Evolutionary conservation across 2,888 invertebrate species (phyloP).

Genomic region (Diogma glabrata): DNA sequence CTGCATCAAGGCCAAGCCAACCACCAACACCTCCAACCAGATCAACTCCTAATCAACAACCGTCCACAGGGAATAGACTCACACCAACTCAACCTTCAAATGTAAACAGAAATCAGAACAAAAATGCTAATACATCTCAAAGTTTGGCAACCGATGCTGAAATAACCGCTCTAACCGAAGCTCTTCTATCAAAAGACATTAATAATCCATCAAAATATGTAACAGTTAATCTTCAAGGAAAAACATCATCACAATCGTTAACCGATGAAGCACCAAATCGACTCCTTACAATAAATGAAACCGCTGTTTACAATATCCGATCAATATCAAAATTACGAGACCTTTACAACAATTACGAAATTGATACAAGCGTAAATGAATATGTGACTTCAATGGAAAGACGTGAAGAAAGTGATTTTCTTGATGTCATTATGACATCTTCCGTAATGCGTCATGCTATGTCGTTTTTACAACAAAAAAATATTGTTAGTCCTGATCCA

Average conservation of each 20-base stretch:
- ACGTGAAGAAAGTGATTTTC: slow-evolving; percentile 65
- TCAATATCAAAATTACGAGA: slow-evolving; percentile 62
- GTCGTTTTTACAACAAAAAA: slow-evolving; percentile 44
- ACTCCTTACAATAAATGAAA: slow-evolving; percentile 50
- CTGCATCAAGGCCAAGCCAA: not conserved
- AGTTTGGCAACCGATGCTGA: slow-evolving; percentile 45
- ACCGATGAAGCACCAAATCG: slow-evolving; percentile 65
- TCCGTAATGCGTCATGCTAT: slow-evolving; percentile 57
- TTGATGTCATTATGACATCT: slow-evolving; percentile 66
- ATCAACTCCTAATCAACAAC: not conserved
- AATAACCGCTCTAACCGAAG: slow-evolving; percentile 56
- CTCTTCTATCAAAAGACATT: slow-evolving; percentile 54
- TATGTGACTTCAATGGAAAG: slow-evolving; percentile 61
- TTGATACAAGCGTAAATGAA: slow-evolving; percentile 61
- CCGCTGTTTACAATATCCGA: slow-evolving; percentile 47
- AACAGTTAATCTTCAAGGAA: slow-evolving; percentile 62
- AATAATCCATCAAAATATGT: slow-evolving; percentile 62
- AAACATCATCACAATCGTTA: slow-evolving; percentile 54
- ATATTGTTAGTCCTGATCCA: slow-evolving; percentile 48
- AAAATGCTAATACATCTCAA: slow-evolving; percentile 3
- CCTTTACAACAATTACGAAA: slow-evolving; percentile 78
- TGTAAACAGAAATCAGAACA: not conserved
- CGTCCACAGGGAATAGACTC: too few relatives aligned
- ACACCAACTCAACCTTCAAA: not conserved
- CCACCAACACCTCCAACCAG: slow-evolving; percentile 17